Conservation (phyloP, 2,888 invertebrate genomes). For the Dioctria linearis region DNA sequence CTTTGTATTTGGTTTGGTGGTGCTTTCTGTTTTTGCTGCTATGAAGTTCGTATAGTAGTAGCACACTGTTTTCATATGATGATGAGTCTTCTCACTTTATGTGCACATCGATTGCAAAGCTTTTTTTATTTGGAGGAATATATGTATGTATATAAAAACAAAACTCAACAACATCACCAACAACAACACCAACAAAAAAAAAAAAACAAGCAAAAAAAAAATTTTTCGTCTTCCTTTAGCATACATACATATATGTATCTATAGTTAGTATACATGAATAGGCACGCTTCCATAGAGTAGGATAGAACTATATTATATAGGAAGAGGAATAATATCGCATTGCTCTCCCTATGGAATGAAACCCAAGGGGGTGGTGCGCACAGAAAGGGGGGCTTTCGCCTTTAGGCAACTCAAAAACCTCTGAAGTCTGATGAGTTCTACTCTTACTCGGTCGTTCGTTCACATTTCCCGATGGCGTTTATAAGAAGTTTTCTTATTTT, state of each 20-base stretch:
- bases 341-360: constrained; percentile 45
- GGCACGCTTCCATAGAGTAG: constrained; percentile 23
- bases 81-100: constrained; percentile 1
- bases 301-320: constrained; percentile 41
- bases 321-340: constrained; percentile 57
- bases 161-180: constrained; percentile 46
- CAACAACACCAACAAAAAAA: constrained; percentile 16
- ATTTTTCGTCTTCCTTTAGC: constrained; percentile 53
- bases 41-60: background rate
- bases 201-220: constrained; percentile 51
- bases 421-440: constrained; percentile 58
- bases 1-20: background rate
- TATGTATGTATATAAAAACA: constrained; percentile 18
- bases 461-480: constrained; percentile 60
- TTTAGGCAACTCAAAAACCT: constrained; percentile 51
- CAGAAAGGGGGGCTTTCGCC: constrained; percentile 53
- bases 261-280: background rate
- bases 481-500: constrained; percentile 52
- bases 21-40: background rate
- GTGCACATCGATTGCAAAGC: constrained; percentile 55
- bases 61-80: constrained; percentile 16
- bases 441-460: constrained; percentile 61
- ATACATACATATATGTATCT: constrained; percentile 22
- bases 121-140: constrained; percentile 43
- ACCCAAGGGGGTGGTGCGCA: constrained; percentile 29